These are phyloP conservation scores for Eleginops maclovinus DNA, from an alignment of 2,113 vertebrate species.

Conservation along the genomic window DNA sequence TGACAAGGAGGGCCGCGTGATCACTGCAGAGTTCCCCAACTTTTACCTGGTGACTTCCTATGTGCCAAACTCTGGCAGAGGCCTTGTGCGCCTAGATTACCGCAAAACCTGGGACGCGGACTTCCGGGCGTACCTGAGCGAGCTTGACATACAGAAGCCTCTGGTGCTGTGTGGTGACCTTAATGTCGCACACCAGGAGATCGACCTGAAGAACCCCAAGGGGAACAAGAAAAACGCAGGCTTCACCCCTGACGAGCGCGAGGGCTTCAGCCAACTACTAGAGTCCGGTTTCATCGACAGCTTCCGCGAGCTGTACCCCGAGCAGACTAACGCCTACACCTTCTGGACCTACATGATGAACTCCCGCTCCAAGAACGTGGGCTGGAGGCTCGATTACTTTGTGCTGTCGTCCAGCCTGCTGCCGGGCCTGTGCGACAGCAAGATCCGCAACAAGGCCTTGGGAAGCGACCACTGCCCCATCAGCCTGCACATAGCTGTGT, in stretches of 20 bases:
- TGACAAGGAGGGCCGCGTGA: slow-evolving; percentile 91
- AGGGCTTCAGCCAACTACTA: slow-evolving; percentile 88
- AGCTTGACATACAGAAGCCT: slow-evolving; percentile 87
- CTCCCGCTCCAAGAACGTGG: slow-evolving; percentile 89
- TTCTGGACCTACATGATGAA: slow-evolving; percentile 98
- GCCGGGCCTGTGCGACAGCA: slow-evolving; percentile 89
- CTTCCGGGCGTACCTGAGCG: slow-evolving; percentile 87
- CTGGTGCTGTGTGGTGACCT: slow-evolving; percentile 92
- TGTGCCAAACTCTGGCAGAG: slow-evolving; percentile 89
- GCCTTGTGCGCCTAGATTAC: slow-evolving; percentile 90
- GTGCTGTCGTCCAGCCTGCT: slow-evolving; percentile 86
- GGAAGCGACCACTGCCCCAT: slow-evolving; percentile 95
- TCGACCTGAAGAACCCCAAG: slow-evolving; percentile 92
- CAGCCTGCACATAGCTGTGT: slow-evolving; percentile 87
- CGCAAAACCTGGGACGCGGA: slow-evolving; percentile 92
- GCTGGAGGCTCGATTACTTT: slow-evolving; percentile 95
- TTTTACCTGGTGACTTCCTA: slow-evolving; percentile 90
- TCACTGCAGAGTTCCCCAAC: slow-evolving; percentile 89
- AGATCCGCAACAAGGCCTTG: slow-evolving; percentile 89
- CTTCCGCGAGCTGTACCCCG: slow-evolving; percentile 90
- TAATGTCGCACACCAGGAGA: slow-evolving; percentile 92
- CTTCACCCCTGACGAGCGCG: slow-evolving; percentile 90
- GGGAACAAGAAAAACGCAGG: slow-evolving; percentile 92
- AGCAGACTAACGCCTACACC: slow-evolving; percentile 87
- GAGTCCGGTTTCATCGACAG: slow-evolving; percentile 87